Base-by-base conservation (phyloP, 2,113 vertebrate species). In the Gnathonemus longibarbis region DNA sequence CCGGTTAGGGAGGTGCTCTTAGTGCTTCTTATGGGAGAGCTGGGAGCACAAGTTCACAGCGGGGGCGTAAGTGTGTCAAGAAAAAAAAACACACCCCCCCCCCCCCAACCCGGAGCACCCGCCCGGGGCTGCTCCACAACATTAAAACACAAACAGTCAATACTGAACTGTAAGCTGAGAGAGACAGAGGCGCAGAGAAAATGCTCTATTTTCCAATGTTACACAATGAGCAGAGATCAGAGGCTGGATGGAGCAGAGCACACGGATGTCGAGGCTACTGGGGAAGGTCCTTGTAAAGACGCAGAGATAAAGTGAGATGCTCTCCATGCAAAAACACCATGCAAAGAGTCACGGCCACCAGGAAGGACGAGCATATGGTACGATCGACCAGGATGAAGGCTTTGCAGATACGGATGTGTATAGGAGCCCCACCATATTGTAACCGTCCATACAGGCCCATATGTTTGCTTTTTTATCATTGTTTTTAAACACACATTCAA, bases 31-130 rank as follows among this genome's bases (percentile, higher is more conserved):
- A 84, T 93, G 92, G 93, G 94, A 95, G 94, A 93, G 94, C 94
- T 95, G 93, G 94, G 95, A 96, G 95, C 95, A 94, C 93, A 94
- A 96, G 96, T 96, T 96, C 96, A 96, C 94, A 95, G 95, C 88
- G 95, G 96, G 95, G 96, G 96, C 96, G 96, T 96, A 95, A 96
- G 95, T 95, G 95, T 96, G 96, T 96, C 96, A 96, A 95, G 95
- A 95, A 95, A 94, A 96, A 86, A 87, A 56, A 87, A 50, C n/a
- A 50, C n/a, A 27, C 31, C 17, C 52, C 52, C 93, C 92, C 2
- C 39, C 94, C 94, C 92, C 94, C 84, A 53, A 70, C 94, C 95
- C 94, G 93, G 93, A 94, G 93, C 94, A 93, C 94, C 94, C 94
- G 95, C 95, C 96, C 92, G 93, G 91, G 96, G 96, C 95, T 45